Evolutionary conservation across 2,797 vertebrate species (phyloP).

Genomic region (Melopsittacus undulatus): DNA sequence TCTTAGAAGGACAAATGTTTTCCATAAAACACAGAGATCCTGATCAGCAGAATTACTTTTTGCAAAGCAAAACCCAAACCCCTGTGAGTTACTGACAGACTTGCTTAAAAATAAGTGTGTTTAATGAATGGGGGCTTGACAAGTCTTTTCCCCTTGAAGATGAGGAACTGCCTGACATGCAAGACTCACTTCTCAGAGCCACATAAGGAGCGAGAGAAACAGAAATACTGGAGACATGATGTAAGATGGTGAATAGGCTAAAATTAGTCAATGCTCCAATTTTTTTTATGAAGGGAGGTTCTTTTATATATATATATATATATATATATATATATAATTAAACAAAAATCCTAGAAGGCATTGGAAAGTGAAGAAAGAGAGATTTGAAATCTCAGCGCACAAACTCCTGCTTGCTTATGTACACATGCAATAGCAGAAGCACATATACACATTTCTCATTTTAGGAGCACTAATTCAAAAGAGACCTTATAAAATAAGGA

Average conservation of each 20-base stretch:
- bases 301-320: background rate
- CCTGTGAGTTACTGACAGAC: fast-evolving
- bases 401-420: background rate
- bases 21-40: background rate
- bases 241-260: background rate
- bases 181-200: background rate
- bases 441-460: fast-evolving
- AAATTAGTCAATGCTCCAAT: background rate
- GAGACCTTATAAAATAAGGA: background rate
- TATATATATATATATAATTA: background rate
- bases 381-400: background rate
- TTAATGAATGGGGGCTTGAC: background rate
- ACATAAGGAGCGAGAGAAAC: background rate
- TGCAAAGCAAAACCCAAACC: background rate
- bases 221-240: background rate
- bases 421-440: background rate
- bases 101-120: fast-evolving
- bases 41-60: background rate
- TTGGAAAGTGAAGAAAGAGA: background rate
- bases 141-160: background rate
- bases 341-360: background rate
- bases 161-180: slow-evolving; percentile 10
- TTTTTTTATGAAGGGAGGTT: background rate
- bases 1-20: background rate
- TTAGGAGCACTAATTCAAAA: background rate